Base-by-base conservation (phyloP, 2,888 invertebrate genomes). In the Parochlus steinenii region DNA sequence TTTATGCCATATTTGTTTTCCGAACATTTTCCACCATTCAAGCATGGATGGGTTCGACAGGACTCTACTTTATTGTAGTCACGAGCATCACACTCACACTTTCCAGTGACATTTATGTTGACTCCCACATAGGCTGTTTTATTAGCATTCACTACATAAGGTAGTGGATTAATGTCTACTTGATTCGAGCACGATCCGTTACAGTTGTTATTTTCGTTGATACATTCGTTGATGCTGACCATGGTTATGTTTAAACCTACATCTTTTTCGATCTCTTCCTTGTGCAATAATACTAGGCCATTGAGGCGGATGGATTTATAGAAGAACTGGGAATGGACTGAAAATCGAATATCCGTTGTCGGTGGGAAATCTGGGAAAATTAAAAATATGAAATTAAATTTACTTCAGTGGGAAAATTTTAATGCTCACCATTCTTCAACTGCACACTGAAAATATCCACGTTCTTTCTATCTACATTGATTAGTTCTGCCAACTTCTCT, bases 391-490 rank as follows among this genome's bases (percentile, higher is more conserved):
- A n/a, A n/a, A n/a, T n/a, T n/a, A n/a, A n/a, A n/a, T n/a, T n/a
- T n/a, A n/a, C n/a, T n/a, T n/a, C n/a, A n/a, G n/a, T n/a, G n/a
- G n/a, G n/a, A n/a, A n/a, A n/a, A n/a, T n/a, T n/a, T n/a, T n/a
- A n/a, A n/a, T n/a, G n/a, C 51, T 69, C 65, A 43, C 71, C 67
- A 41, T 69, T 63, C 41, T 73, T 61, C 33, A 71, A 53, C 54
- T 81, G 78, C 6, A 85, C 76, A 47, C 81, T 82, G 55, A 86
- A 83, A 27, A 86, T 73, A 48, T 82, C 79, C 3, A 86, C 76
- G 47, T 76, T 74, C 25, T 71, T 69, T 29, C 66, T 55, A 30
- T 71, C 69, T 12, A 72, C 71, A 41, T 66, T 68, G 35, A 82
- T 59, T 43, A 79, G 63, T 44, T 69, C 66, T 0, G 68, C 69